Evolutionary conservation across 1,140 invertebrate species (phyloP).

Genomic region (Sipha flava): DNA sequence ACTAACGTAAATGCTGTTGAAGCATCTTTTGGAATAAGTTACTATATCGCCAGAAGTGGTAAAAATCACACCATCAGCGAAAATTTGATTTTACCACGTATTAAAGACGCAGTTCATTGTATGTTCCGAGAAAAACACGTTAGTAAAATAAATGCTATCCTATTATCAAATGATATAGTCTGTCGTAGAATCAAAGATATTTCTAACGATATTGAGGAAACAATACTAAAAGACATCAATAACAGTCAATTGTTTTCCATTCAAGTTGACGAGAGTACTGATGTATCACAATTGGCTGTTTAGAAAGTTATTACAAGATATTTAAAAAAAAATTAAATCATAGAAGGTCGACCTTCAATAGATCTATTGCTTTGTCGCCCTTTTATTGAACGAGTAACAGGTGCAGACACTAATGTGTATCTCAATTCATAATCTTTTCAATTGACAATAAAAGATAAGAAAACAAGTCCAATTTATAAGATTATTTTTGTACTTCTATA

Average conservation of each 20-base stretch:
- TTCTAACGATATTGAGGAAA: background rate
- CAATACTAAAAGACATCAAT: no score
- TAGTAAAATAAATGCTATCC: background rate
- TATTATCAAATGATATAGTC: background rate
- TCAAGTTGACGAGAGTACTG: background rate
- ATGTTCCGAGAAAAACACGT: background rate
- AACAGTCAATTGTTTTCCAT: no score
- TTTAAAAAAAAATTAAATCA: background rate
- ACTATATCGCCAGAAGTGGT: background rate
- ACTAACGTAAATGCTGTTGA: background rate
- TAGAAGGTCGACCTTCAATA: no score
- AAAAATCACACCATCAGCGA: background rate
- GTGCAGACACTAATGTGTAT: no score
- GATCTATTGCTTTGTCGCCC: background rate
- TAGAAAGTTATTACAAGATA: background rate
- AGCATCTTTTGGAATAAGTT: background rate
- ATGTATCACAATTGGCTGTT: background rate
- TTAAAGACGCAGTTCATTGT: background rate
- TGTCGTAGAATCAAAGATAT: background rate
- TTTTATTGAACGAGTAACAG: background rate
- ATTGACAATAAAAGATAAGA: no score
- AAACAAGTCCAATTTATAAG: no score
- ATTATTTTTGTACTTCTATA: no score
- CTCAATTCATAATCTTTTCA: no score
- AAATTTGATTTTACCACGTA: background rate